Base-by-base conservation (phyloP, 2,797 vertebrate genomes). In the Danio tinwini region DNA sequence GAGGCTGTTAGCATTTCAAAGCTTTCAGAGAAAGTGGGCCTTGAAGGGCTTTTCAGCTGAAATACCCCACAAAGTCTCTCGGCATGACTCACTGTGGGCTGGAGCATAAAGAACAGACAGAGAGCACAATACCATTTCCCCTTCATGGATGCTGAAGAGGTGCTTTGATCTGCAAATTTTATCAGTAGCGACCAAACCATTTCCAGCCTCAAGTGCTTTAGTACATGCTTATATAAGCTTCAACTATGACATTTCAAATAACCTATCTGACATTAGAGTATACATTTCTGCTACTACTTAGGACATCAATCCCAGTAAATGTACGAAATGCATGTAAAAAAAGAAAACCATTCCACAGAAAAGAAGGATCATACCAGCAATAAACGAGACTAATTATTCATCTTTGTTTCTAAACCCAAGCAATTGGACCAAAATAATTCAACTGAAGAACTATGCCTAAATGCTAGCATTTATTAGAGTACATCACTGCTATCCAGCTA, bases 1-100 rank as follows among this genome's bases (percentile, higher is more conserved):
- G 73, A 83, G 55, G 79, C 75, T 87, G 40, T 91, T 69, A 83
- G 74, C 80, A 85, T 90, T 88, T 88, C 85, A 90, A 87, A 89
- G 82, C 72, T 74, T 82, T 86, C 62, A 9, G 59, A 63, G 56
- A 69, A 81, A 80, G 67, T 45, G 39, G 63, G 63, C 49, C 81
- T 72, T 76, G 8, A 1, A 86, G 75, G 10, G 78, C 13, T 86
- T 85, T 88, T 84, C 49, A 65, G 74, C 29, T 21, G 12, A 76
- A 63, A 65, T 37, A 68, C 64, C 68, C 69, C 19, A 42, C 29
- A 17, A 68, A 64, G 17, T 77, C 45, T 78, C 81, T 56, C 19
- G 65, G 40, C 53, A 58, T 78, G 74, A 82, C 59, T 77, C 81
- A 82, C 69, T 49, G 68, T 42, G 58, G 71, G 68, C 49, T 49